Conservation (phyloP, 1,140 invertebrate genomes). For the Drosophila nigrodunni region DNA sequence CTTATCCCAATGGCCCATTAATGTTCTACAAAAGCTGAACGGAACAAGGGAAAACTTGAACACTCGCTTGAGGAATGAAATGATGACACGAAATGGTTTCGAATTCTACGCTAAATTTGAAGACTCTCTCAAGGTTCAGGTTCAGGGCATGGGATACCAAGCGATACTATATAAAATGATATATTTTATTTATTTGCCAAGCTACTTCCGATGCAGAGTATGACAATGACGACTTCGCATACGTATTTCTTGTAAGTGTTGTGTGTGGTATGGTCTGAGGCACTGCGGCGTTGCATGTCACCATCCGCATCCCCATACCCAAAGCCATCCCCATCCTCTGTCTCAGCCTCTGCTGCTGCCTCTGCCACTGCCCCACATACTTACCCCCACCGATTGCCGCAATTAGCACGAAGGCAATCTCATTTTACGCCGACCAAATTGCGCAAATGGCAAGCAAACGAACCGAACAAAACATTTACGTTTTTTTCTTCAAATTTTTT, state of each 20-base stretch:
- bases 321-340: slow-evolving; percentile 20
- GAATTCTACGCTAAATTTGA: slow-evolving; percentile 33
- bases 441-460: slow-evolving; percentile 67
- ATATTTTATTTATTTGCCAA: slow-evolving; percentile 7
- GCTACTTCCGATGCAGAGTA: slow-evolving; percentile 46
- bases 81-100: slow-evolving; percentile 24
- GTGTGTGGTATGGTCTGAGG: slow-evolving; percentile 13
- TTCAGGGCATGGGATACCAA: slow-evolving; percentile 19
- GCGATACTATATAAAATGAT: too few species aligned
- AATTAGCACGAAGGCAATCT: slow-evolving; percentile 80
- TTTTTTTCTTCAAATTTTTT: slow-evolving; percentile 5
- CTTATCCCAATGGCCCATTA: slow-evolving; percentile 3
- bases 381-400: slow-evolving; percentile 60
- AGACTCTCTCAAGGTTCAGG: slow-evolving; percentile 15
- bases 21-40: slow-evolving; percentile 19
- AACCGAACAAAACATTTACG: slow-evolving; percentile 49
- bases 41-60: slow-evolving; percentile 13
- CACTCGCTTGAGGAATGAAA: slow-evolving; percentile 20
- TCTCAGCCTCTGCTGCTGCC: slow-evolving; percentile 2
- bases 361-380: slow-evolving; percentile 19
- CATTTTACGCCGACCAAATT: slow-evolving; percentile 79
- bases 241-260: slow-evolving; percentile 17
- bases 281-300: slow-evolving; percentile 57
- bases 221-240: slow-evolving; percentile 23
- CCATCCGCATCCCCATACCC: slow-evolving; percentile 43